Evolutionary conservation across 2,888 invertebrate genomes (phyloP).

Genomic region (Xestia xanthographa): DNA sequence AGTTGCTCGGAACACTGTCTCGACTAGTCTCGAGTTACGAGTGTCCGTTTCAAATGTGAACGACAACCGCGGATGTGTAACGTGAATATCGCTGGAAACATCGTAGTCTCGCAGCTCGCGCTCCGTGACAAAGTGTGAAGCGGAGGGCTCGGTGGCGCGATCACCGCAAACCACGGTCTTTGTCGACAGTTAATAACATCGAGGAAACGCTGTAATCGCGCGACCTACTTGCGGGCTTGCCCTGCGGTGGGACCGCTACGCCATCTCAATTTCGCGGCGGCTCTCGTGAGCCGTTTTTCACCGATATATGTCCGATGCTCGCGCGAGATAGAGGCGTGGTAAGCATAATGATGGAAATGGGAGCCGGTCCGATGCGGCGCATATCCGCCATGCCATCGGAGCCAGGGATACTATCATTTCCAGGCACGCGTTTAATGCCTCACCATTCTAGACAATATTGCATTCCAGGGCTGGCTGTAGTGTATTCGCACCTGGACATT

Average conservation of each 20-base stretch:
- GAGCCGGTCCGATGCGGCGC: slow-evolving; percentile 64
- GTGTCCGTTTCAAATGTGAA: slow-evolving; percentile 82
- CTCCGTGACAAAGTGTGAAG: slow-evolving; percentile 68
- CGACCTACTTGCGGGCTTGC: slow-evolving; percentile 79
- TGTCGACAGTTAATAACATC: slow-evolving; percentile 81
- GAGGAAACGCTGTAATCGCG: slow-evolving; percentile 81
- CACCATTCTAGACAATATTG: slow-evolving; percentile 72
- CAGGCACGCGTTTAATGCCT: slow-evolving; percentile 66
- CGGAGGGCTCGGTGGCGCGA: slow-evolving; percentile 69
- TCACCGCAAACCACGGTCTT: slow-evolving; percentile 80
- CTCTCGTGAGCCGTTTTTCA: slow-evolving; percentile 76
- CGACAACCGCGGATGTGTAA: slow-evolving; percentile 86
- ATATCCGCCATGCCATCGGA: slow-evolving; percentile 71
- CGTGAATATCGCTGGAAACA: slow-evolving; percentile 76
- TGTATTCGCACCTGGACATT: slow-evolving; percentile 72
- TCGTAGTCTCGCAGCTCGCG: slow-evolving; percentile 67
- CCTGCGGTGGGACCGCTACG: slow-evolving; percentile 81
- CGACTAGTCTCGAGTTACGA: slow-evolving; percentile 83
- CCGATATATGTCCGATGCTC: slow-evolving; percentile 72
- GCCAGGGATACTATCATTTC: slow-evolving; percentile 71
- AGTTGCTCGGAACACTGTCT: slow-evolving; percentile 82
- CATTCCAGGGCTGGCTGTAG: slow-evolving; percentile 71
- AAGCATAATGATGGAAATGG: slow-evolving; percentile 77
- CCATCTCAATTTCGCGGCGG: slow-evolving; percentile 74
- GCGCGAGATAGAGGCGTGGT: slow-evolving; percentile 71